Evolutionary conservation across 2,113 vertebrate genomes (phyloP), one percentile per base, ranked within the genome.

Genomic region (Platysteira castanea): DNA sequence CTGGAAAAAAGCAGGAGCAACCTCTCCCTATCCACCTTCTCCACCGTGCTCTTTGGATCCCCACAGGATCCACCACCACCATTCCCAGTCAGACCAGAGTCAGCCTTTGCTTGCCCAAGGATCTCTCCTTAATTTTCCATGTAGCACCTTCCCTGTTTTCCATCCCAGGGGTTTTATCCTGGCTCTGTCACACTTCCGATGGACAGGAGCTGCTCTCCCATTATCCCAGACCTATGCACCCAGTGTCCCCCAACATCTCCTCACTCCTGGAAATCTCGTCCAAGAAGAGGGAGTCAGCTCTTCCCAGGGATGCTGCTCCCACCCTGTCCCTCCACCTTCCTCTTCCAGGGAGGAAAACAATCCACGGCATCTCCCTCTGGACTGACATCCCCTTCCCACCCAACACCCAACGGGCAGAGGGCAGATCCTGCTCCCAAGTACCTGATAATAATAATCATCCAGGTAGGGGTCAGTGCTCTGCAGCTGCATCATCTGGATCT

Each of bases 401-500:
- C 39, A 22, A 3, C 0, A 31, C 5, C 33, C 28, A 26, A 15
- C 0, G 10, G 15, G 19, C 28, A 53, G 28, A 11, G 18, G 15
- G 10, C 53, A 46, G n/a, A 30, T 14, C 15, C 22, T 6, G 5
- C 30, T 49, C 17, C 28, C 3, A 0, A 22, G 15, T 77, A 98
- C 99, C 98, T 99, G 99, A 89, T 99, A 99, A 96, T 99, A 99
- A 98, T 99, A 99, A 74, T 99, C 99, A 73, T 99, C 99, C 97
- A 99, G 97, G 96, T 99, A 99, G 22, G 99, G 99, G 78, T 99
- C 99, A 74, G 99, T 99, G 98, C 99, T 99, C 90, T 99, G 99
- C 54, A 99, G 98, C 80, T 99, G 99, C 99, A 99, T 99, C 99
- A 99, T 99, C 95, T 99, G 99, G 94, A 99, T 99, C 83, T 99